These are phyloP conservation scores for Sinelater perroti DNA, from an alignment of 2,888 invertebrate species.

Conservation along the genomic window DNA sequence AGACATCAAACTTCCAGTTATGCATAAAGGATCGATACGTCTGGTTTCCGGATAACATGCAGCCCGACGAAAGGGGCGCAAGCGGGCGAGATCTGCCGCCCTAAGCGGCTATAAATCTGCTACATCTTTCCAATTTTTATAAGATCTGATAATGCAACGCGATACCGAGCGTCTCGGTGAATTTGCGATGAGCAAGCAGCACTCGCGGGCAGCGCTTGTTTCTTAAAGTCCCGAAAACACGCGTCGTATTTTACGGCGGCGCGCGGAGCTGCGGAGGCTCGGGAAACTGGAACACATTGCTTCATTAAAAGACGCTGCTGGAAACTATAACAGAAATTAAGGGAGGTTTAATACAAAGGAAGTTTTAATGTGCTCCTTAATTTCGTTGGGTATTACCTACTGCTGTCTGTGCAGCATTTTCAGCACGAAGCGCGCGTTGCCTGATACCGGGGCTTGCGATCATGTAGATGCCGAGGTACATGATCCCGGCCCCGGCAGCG, in stretches of 20 bases:
- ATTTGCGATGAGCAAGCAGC: constrained; percentile 5
- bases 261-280: no score
- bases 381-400: constrained; percentile 22
- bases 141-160: constrained; percentile 20
- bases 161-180: constrained; percentile 13
- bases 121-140: constrained; percentile 30
- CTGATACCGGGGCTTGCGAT: constrained; percentile 1
- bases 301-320: constrained; percentile 8
- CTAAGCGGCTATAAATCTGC: constrained; percentile 33
- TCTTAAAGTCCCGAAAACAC: not conserved
- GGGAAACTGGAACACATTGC: constrained; percentile 12
- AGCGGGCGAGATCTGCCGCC: constrained; percentile 25
- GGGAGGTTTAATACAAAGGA: constrained; percentile 17
- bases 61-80: constrained; percentile 16
- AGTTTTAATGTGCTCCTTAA: constrained; percentile 26
- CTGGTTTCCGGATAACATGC: constrained; percentile 29
- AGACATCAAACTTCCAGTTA: constrained; percentile 24
- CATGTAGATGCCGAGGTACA: no score
- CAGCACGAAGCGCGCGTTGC: constrained; percentile 9
- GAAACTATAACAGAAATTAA: constrained; percentile 19
- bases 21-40: constrained; percentile 26
- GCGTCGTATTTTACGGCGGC: no score
- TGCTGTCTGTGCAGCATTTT: constrained; percentile 15
- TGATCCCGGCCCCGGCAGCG: constrained; percentile 5
- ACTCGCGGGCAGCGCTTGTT: not conserved